Evolutionary conservation across 2,888 invertebrate genomes (phyloP), one percentile per base, ranked within the genome.

Genomic region (Parasteatoda lunata): DNA sequence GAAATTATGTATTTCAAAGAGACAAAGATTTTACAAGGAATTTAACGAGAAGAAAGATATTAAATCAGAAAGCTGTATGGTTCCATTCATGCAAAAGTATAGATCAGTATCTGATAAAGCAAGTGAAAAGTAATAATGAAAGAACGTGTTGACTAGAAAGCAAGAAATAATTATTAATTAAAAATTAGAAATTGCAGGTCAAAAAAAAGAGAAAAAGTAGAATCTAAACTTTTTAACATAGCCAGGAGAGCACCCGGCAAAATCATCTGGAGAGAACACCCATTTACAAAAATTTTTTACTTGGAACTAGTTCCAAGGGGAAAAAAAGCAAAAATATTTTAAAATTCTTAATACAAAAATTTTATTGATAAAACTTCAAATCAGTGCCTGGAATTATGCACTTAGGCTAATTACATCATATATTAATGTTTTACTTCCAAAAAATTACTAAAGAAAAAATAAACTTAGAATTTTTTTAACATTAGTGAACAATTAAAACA

Each of bases 11-110:
- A 59, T 59, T 59, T 59, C 4, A 59, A 59, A 59, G 59, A 59
- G 59, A 59, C n/a, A 59, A 59, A 59, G 59, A 59, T 13, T 59
- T 59, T 59, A 59, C 59, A 59, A 59, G 59, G 59, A 59, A 59
- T 59, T 59, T 9, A 59, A 59, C 7, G n/a, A 59, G 59, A 59
- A 59, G 59, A 59, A 59, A 30, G 54, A 54, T 54, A 59, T 13
- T 59, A 59, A 59, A 59, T 7, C n/a, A 59, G 7, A 59, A n/a
- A 59, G n/a, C n/a, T 59, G 59, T 59, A 59, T 59, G n/a, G 59
- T 59, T n/a, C 59, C 59, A 59, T 8, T 59, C 59, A 59, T 59
- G 59, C 59, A 59, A 59, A 59, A 59, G n/a, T 59, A 30, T 59
- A 59, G 59, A 59, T 13, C 8, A 59, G 59, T 30, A 59, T n/a